phyloP scores from a whole-genome alignment of 2,113 vertebrate genomes.

The Ivindomyrus marchei region DNA sequence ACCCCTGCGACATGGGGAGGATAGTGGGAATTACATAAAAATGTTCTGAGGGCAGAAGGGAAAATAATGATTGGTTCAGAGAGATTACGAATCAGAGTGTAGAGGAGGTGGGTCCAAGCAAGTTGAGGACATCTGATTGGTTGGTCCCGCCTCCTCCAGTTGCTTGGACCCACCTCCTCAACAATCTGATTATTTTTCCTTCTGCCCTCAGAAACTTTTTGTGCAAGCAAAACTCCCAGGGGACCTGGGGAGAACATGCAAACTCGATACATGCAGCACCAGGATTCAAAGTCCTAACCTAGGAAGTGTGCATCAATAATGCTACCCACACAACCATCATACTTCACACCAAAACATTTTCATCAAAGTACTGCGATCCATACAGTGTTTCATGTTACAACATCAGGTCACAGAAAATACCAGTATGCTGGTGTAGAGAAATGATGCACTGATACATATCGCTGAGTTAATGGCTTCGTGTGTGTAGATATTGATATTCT shows the following conservation, averaged over 20 bases:
- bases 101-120: not conserved
- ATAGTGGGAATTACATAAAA: not conserved
- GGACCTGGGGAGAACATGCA: not conserved
- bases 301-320: not conserved
- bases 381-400: not conserved
- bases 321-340: not conserved
- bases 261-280: not conserved
- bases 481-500: not conserved
- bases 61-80: not conserved
- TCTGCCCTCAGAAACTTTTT: not conserved
- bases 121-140: not conserved
- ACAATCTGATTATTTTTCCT: not conserved
- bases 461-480: not conserved
- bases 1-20: not conserved
- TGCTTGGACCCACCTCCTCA: not conserved
- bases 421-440: not conserved
- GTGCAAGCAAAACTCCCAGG: not conserved
- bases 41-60: not conserved
- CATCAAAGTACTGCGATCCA: not conserved
- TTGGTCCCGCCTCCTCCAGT: not conserved
- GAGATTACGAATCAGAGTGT: not conserved
- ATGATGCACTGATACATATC: not conserved
- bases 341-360: not conserved
- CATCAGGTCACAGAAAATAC: not conserved
- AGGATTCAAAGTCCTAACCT: not conserved